These are phyloP conservation scores for Clavelina lepadiformis DNA, from an alignment of 23 tunicate species.

Conservation along the genomic window DNA sequence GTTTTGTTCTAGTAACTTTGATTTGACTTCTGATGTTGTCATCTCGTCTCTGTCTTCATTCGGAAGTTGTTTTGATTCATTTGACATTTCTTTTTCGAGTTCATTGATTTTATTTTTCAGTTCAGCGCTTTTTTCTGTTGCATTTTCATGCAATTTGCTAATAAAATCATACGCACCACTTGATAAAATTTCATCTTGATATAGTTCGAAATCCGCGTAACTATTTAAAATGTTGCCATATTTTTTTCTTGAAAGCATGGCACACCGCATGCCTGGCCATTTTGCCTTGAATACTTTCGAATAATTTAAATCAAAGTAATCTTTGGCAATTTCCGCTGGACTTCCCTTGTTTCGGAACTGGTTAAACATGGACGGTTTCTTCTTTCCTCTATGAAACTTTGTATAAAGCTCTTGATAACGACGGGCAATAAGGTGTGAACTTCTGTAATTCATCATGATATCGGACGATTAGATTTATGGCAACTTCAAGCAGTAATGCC, in stretches of 20 bases:
- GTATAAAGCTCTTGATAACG: too few relatives aligned
- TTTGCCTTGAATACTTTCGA: conserved; percentile 23
- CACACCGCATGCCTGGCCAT: conserved; percentile 85
- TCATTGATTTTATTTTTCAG: conserved; percentile 1
- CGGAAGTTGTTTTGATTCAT: neutral
- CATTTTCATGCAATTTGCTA: conserved; percentile 18
- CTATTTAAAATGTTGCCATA: conserved; percentile 50
- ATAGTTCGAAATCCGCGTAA: conserved; percentile 8
- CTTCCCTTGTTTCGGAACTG: conserved; percentile 28
- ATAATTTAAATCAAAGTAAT: conserved; percentile 65
- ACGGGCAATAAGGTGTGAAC: too few relatives aligned
- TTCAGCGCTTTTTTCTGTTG: conserved; percentile 2
- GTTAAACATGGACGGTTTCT: neutral
- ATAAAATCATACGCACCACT: conserved; percentile 57
- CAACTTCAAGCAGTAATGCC: too few relatives aligned
- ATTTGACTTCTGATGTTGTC: too few relatives aligned
- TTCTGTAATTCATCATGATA: too few relatives aligned
- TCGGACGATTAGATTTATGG: too few relatives aligned
- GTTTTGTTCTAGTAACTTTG: too few relatives aligned
- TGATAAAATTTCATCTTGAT: conserved; percentile 21
- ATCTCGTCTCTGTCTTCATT: neutral
- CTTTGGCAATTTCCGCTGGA: conserved; percentile 75
- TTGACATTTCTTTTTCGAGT: neutral
- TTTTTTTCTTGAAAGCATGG: conserved; percentile 82
- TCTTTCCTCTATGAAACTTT: too few relatives aligned